Base-by-base conservation (phyloP, 2,113 vertebrate species). In the Microtus montanus region DNA sequence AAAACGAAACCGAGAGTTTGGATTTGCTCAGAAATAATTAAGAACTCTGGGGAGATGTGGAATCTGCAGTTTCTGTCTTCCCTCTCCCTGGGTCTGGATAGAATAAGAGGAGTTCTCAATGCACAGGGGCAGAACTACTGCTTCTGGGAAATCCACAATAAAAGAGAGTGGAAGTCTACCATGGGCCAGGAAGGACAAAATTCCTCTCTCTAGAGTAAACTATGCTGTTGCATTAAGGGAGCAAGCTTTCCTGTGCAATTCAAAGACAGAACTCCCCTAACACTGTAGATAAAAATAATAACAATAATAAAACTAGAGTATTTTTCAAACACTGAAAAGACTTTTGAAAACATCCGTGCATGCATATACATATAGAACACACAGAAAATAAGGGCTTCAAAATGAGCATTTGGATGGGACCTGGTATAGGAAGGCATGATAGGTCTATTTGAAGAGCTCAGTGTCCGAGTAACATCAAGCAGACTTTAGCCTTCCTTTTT, bases 1-100 rank as follows among this genome's bases (percentile, higher is more conserved):
- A 91, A 96, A 96, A 96, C 94, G 92, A 97, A 96, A 96, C 74
- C 95, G 41, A 75, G 92, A 73, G 64, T 93, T 89, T 93, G 92
- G 73, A 93, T 96, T 91, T 96, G 89, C 79, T 91, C 90, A 84
- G 83, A 92, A 94, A 92, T 49, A 85, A 82, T 89, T 92, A 87
- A 75, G 85, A 95, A 89, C 63, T 71, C 77, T 68, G 30, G 71
- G 78, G 49, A 85, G 66, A 22, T 9, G n/a, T 15, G n/a, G 22
- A 91, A 92, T 41, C 61, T 12, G 41, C 77, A 90, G 73, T 80
- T 86, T 95, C 91, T 94, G 68, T 78, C 58, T 30, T 95, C 68
- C 68, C 63, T 94, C 35, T 95, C 71, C 47, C 63, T 89, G 17
- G 20, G 47, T 86, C 90, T 63, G 44, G 13, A 94, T 13, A 92